Evolutionary conservation across 2,797 vertebrate species (phyloP).

Genomic region (Epinephelus malabaricus): DNA sequence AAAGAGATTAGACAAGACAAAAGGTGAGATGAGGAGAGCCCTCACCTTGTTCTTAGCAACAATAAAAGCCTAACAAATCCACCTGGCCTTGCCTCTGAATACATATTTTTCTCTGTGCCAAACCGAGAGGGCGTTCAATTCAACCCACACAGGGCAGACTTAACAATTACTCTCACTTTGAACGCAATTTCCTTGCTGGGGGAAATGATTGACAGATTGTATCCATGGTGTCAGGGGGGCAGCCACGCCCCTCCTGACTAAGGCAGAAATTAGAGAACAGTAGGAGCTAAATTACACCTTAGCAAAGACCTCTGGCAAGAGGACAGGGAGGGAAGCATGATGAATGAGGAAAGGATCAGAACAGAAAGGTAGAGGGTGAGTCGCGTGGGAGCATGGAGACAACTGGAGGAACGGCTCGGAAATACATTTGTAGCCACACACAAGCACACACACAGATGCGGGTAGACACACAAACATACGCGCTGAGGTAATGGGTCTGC

Average conservation of each 20-base stretch:
- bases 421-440: slow-evolving; percentile 68
- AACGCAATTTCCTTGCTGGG: slow-evolving; percentile 79
- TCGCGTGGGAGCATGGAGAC: slow-evolving; percentile 73
- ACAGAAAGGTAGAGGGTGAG: slow-evolving; percentile 78
- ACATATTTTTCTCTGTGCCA: slow-evolving; percentile 60
- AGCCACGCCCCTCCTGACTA: slow-evolving; percentile 82
- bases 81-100: slow-evolving; percentile 58
- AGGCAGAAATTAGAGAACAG: slow-evolving; percentile 85
- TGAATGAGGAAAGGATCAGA: slow-evolving; percentile 80
- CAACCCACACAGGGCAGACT: slow-evolving; percentile 80
- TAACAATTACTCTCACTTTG: slow-evolving; percentile 85
- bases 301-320: slow-evolving; percentile 82
- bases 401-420: slow-evolving; percentile 79
- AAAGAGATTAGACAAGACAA: slow-evolving; percentile 49
- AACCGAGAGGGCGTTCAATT: slow-evolving; percentile 71
- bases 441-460: slow-evolving; percentile 32
- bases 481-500: slow-evolving; percentile 78
- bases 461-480: slow-evolving; percentile 51
- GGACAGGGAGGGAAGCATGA: slow-evolving; percentile 81
- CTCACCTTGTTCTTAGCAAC: slow-evolving; percentile 52
- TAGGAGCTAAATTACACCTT: slow-evolving; percentile 85
- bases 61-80: slow-evolving; percentile 63
- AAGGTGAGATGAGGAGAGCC: slow-evolving; percentile 54
- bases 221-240: slow-evolving; percentile 80
- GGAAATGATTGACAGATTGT: slow-evolving; percentile 85